Evolutionary conservation across 2,113 vertebrate genomes (phyloP).

Genomic region (Datnioides undecimradiatus): DNA sequence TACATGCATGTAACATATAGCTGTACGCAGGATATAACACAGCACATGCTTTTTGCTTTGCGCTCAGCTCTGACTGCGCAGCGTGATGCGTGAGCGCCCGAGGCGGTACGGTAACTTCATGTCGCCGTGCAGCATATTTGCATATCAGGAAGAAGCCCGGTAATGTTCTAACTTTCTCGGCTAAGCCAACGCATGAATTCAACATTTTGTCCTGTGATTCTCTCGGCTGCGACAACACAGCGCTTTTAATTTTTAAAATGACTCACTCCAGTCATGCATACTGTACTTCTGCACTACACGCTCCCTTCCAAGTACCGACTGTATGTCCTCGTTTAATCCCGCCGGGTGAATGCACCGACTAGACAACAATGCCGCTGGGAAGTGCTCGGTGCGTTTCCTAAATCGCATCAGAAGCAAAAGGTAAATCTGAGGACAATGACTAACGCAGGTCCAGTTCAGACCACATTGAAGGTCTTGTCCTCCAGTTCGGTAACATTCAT

Average conservation of each 20-base stretch:
- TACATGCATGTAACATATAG: neutral
- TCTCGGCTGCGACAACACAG: neutral
- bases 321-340: neutral
- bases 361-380: neutral
- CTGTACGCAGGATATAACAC: neutral
- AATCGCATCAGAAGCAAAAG: neutral
- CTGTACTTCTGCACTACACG: neutral
- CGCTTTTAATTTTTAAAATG: constrained; percentile 15
- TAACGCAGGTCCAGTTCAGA: neutral
- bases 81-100: neutral
- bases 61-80: neutral
- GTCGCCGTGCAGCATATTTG: neutral
- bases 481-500: neutral
- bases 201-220: constrained; percentile 33
- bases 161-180: constrained; percentile 19
- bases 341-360: neutral
- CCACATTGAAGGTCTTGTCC: neutral
- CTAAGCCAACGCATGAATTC: constrained; percentile 37
- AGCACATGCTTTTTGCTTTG: neutral
- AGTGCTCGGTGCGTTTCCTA: neutral
- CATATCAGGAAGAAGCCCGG: neutral
- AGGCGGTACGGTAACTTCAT: neutral
- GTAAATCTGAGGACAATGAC: neutral
- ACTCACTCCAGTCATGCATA: constrained; percentile 11
- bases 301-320: neutral